Evolutionary conservation across 1,140 invertebrate species (phyloP), one percentile per base, ranked within the genome.

Genomic region (Dufourea novaeangliae): DNA sequence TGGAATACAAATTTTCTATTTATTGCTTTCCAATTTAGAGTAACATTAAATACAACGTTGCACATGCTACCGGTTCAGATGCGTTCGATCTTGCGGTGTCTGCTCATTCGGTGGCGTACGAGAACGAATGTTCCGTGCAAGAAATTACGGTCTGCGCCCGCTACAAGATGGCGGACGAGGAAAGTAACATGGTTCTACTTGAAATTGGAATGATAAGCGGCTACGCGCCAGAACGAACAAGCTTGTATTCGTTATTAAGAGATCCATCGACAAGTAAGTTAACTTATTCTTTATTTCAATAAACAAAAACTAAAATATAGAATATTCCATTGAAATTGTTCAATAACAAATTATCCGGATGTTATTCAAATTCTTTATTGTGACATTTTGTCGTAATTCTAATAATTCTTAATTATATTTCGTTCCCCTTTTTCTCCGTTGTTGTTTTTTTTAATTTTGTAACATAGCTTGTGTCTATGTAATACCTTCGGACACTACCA

Each of bases 141-240:
- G 82, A 89, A 12, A 66, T 93, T 20, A 90, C 88, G 11, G 73
- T 92, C 20, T 93, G 92, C 63, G 82, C 88, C 0, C 80, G 90
- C 34, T 93, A 93, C 62, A 93, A 93, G 76, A 83, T 92, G 63
- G 85, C 89, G 7, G 92, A 92, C 67, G 90, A 91, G 68, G 90
- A 91, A 72, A 92, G 93, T 3, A 95, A 95, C 85, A 95, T 96
- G 95, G 94, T 94, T 71, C 88, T 96, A 2, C 79, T 95, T 22
- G 95, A 95, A 80, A 89, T 95, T 0, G 90, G 93, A 25, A 93
- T 95, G 92, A 94, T 95, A 14, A 94, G 94, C n/a, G 95, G 95
- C 0, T 96, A 93, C 88, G 90, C 92, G 12, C 93, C 94, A 0
- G 94, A 95, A 69, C 93, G 93, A 34, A 83, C 89, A 0, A 89